phyloP scores from a whole-genome alignment of 2,797 vertebrate genomes.

The Halcyon badia region DNA sequence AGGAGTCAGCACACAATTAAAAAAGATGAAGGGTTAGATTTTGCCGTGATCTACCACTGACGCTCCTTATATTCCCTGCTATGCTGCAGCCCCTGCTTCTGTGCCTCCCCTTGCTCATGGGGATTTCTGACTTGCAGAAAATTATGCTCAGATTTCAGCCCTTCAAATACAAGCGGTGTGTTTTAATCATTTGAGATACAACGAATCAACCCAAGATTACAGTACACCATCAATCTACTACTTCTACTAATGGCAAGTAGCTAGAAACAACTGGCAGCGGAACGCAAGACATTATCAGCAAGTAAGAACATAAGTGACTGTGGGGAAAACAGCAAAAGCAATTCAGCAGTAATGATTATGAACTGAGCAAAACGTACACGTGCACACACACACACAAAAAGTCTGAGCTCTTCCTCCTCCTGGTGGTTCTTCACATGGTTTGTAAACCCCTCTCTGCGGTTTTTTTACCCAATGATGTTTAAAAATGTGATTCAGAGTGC shows the following conservation, averaged over 20 bases:
- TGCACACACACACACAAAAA: background rate
- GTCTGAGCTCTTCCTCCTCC: background rate
- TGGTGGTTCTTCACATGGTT: background rate
- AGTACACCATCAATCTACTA: background rate
- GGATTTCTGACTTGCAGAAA: background rate
- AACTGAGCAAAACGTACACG: background rate
- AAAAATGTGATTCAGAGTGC: background rate
- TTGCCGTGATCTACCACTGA: background rate
- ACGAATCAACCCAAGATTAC: background rate
- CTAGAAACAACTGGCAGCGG: background rate
- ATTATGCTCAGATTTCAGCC: background rate
- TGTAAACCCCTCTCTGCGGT: background rate
- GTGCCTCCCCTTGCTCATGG: background rate
- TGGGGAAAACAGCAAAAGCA: background rate
- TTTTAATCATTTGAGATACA: background rate
- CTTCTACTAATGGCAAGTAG: background rate
- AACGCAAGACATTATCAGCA: background rate
- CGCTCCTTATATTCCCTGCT: background rate
- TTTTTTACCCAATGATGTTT: background rate
- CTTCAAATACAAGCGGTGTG: background rate
- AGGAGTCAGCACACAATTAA: background rate
- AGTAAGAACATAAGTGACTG: background rate
- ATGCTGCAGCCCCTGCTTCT: background rate
- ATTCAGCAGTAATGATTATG: background rate
- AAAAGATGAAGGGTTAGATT: background rate